Conservation (phyloP, 2,113 vertebrate genomes). For the Amphiprion percula region DNA sequence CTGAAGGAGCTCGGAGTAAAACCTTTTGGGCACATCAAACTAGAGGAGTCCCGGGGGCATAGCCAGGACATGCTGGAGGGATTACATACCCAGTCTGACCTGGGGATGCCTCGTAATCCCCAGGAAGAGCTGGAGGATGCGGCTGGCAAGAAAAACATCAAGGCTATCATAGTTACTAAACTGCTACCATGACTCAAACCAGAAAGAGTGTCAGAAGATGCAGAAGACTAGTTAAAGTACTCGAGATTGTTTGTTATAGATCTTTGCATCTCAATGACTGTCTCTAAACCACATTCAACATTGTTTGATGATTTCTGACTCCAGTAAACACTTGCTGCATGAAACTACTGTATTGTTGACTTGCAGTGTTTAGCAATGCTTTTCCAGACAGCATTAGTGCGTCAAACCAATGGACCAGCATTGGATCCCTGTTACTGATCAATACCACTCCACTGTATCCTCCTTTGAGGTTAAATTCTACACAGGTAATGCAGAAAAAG, state of each 20-base stretch:
- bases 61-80: constrained; percentile 9
- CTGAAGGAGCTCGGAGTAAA: constrained; percentile 25
- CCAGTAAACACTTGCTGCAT: not conserved
- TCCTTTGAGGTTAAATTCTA: constrained; percentile 38
- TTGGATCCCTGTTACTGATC: constrained; percentile 28
- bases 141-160: constrained; percentile 17
- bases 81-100: constrained; percentile 36
- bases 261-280: not conserved
- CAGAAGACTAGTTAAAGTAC: not conserved
- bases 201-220: not conserved
- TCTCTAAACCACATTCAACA: not conserved
- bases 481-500: constrained; percentile 25
- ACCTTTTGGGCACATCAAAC: constrained; percentile 11
- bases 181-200: not conserved
- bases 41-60: constrained; percentile 4
- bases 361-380: constrained; percentile 2
- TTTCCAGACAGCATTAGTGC: constrained; percentile 1
- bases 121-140: constrained; percentile 16
- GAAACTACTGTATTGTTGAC: not conserved
- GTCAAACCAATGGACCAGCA: constrained; percentile 34
- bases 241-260: not conserved
- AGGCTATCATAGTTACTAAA: constrained; percentile 8
- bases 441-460: constrained; percentile 1
- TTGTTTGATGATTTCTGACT: not conserved
- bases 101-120: not conserved